Conservation (phyloP, 2,113 vertebrate genomes). For the Eulemur rufifrons region DNA sequence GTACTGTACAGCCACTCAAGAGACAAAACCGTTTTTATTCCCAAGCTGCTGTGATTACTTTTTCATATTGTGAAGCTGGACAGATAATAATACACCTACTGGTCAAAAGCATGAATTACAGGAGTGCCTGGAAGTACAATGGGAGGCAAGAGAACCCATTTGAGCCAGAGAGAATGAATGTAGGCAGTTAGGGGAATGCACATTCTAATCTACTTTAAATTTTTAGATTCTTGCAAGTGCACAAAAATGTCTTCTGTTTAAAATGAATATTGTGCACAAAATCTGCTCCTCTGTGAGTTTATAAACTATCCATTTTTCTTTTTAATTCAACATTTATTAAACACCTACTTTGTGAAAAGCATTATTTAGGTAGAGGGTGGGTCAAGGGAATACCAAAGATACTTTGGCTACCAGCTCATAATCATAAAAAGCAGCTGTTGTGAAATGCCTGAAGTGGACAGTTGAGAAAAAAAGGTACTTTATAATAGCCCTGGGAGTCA, state of each 20-base stretch:
- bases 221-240: neutral
- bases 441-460: conserved; percentile 30
- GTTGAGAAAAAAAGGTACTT: neutral
- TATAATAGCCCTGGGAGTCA: conserved; percentile 45
- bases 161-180: neutral
- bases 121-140: conserved; percentile 18
- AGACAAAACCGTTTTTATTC: conserved; percentile 18
- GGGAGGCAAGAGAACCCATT: neutral
- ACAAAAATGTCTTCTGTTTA: conserved; percentile 29
- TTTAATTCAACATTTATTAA: conserved; percentile 17
- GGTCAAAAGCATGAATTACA: conserved; percentile 44
- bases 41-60: conserved; percentile 37
- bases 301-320: neutral
- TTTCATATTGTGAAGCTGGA: conserved; percentile 8
- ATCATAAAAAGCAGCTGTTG: conserved; percentile 25
- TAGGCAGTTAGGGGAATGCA: conserved; percentile 19
- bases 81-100: conserved; percentile 48
- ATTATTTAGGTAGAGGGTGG: conserved; percentile 27
- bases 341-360: neutral
- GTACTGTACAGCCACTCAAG: neutral
- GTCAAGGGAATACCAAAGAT: conserved; percentile 1
- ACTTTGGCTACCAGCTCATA: neutral
- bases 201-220: conserved; percentile 27
- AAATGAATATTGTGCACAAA: neutral
- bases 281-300: conserved; percentile 1